Base-by-base conservation (phyloP, 2,113 vertebrate species). In the Sapajus apella region DNA sequence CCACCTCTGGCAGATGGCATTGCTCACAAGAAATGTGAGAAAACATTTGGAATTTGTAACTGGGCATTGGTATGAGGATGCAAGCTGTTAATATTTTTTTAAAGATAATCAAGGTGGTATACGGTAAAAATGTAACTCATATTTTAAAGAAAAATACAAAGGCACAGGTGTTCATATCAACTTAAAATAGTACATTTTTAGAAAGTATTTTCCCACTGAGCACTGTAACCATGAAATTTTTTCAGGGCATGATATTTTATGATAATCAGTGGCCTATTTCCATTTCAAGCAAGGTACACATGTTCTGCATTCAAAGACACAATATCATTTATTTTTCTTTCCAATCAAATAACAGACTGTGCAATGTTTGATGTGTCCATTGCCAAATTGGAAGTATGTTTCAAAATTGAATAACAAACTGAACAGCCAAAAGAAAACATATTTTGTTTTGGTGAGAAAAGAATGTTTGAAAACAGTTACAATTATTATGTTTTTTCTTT, bases 1-100 rank as follows among this genome's bases (percentile, higher is more conserved):
- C 99, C 99, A 99, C 98, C 99, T 99, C 98, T 98, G 99, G 99
- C 99, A 99, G 99, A 99, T 99, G 99, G 99, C 98, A 98, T 98
- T 98, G 98, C 98, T 99, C 98, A 98, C 98, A 99, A 99, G 98
- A 99, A 99, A 99, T 99, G 98, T 98, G 99, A 99, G 99, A 99
- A 99, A 99, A 99, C 97, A 99, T 99, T 99, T 99, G 98, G 98
- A 99, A 99, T 98, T 98, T 99, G 98, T 99, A 99, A 98, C 98
- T 97, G 98, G 98, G 98, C 98, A 98, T 98, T 98, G 98, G 98
- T 98, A 98, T 98, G 98, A 98, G 97, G 95, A 98, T 97, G 98
- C 99, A 99, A 99, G 99, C 99, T 99, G 99, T 99, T 99, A 99
- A 98, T 99, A 98, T 98, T 98, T 99, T 98, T 98, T 98, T 93